Percentiles rank a stretch among this genome's conserved stretches.
phyloP scores from a whole-genome alignment of 2,797 vertebrate species.

The Scolopax bukidnonensis region DNA sequence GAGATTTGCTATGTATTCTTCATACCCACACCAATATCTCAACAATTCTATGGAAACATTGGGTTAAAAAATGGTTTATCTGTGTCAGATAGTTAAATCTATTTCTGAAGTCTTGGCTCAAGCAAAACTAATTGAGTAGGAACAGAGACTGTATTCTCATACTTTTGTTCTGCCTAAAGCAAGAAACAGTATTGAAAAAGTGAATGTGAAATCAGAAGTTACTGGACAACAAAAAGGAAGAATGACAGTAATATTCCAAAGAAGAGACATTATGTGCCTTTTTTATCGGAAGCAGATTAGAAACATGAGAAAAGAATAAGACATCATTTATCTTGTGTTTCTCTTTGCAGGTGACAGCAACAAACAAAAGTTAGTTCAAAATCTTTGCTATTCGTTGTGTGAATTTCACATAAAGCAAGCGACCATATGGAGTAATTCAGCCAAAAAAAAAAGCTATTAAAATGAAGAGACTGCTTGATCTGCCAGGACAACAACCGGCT shows the following conservation, averaged over 20 bases:
- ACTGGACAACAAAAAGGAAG: conserved; percentile 11
- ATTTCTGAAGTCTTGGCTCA: conserved; percentile 5
- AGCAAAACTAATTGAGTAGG: conserved; percentile 9
- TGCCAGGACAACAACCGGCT: conserved; percentile 14
- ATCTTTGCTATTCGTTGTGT: neutral
- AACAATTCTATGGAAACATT: neutral
- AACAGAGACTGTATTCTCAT: conserved; percentile 6
- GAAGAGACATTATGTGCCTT: neutral
- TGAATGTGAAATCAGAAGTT: conserved; percentile 33
- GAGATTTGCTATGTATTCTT: conserved; percentile 1
- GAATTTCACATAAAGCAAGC: neutral
- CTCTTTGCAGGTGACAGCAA: neutral
- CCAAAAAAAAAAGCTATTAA: neutral
- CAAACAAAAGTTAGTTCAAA: conserved; percentile 31
- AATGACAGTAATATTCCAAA: conserved; percentile 21
- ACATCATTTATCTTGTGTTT: conserved; percentile 44
- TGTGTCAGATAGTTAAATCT: neutral
- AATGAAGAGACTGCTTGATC: conserved; percentile 11
- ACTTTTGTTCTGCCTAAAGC: conserved; percentile 35
- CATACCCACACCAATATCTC: neutral
- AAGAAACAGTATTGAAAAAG: conserved; percentile 12
- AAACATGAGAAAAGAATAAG: conserved; percentile 12
- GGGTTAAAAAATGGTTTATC: conserved; percentile 11
- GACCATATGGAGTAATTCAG: conserved; percentile 22
- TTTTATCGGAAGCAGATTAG: neutral